These are phyloP conservation scores for Rousettus madagascariensis DNA, from an alignment of 2,797 vertebrate genomes.

Conservation along the genomic window DNA sequence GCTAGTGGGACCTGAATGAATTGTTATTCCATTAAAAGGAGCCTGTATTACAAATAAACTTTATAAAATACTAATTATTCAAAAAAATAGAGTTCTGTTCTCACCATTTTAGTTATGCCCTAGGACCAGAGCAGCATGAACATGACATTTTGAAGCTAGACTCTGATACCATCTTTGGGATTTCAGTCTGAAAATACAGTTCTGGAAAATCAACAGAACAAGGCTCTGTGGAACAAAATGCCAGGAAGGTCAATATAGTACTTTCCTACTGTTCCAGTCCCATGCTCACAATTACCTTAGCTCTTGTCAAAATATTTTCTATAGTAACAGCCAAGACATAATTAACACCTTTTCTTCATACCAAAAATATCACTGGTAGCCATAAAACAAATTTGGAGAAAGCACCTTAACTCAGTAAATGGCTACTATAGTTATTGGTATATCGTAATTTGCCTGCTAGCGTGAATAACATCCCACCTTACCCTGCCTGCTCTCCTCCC, in stretches of 20 bases:
- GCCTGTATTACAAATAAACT: conserved; percentile 60
- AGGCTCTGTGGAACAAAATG: conserved; percentile 53
- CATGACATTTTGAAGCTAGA: conserved; percentile 62
- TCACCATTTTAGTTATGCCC: conserved; percentile 44
- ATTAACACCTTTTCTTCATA: conserved; percentile 81
- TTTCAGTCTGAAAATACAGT: conserved; percentile 58
- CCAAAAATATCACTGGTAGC: conserved; percentile 78
- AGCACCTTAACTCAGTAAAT: conserved; percentile 54
- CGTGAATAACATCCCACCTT: not conserved
- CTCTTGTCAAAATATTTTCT: conserved; percentile 85
- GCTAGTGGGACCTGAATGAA: conserved; percentile 63
- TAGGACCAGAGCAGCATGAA: not conserved
- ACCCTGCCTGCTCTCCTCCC: not conserved
- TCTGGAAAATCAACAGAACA: conserved; percentile 65
- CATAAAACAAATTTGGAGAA: conserved; percentile 76
- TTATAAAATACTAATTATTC: conserved; percentile 61
- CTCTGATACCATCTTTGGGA: conserved; percentile 61
- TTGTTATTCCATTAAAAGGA: conserved; percentile 68
- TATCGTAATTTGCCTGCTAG: not conserved
- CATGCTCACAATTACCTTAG: conserved; percentile 80
- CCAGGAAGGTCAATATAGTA: conserved; percentile 55
- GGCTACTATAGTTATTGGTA: not conserved
- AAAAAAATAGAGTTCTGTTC: conserved; percentile 53
- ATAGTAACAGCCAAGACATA: conserved; percentile 76
- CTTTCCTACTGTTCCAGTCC: conserved; percentile 44